These are phyloP conservation scores for Chaenocephalus aceratus DNA, from an alignment of 2,113 vertebrate genomes.

Conservation along the genomic window DNA sequence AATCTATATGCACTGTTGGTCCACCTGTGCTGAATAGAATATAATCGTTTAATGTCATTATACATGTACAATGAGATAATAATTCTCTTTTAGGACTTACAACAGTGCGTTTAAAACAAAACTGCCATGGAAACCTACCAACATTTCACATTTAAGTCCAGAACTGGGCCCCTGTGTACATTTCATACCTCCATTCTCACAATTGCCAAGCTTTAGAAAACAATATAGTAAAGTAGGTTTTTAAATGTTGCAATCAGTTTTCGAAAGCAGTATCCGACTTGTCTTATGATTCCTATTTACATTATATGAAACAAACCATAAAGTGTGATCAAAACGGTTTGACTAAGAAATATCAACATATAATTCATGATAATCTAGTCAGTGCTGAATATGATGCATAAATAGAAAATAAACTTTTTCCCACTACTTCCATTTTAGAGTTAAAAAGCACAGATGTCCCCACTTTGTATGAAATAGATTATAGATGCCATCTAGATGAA, in stretches of 20 bases:
- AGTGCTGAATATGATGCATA: background rate
- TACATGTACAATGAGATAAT: too few species aligned
- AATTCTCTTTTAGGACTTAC: background rate
- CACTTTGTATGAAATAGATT: background rate
- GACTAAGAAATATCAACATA: constrained; percentile 3
- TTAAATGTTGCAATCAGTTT: background rate
- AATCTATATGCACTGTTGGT: constrained; percentile 28
- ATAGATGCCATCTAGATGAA: background rate
- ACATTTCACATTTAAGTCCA: background rate
- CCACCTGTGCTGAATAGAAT: constrained; percentile 25
- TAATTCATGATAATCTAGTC: background rate
- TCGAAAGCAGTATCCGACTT: background rate
- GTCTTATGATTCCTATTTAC: background rate
- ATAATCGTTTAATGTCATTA: too few species aligned
- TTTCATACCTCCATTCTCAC: background rate
- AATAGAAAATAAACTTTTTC: background rate
- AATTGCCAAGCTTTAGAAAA: background rate
- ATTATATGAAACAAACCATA: background rate
- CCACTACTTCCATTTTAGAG: background rate
- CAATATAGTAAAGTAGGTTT: background rate
- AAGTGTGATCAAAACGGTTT: background rate
- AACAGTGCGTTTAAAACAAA: constrained; percentile 1
- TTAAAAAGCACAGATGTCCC: background rate
- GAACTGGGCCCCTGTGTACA: background rate
- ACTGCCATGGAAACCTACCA: background rate